Conservation (phyloP, 2,113 vertebrate genomes). For the Mesembrinibis cayennensis region DNA sequence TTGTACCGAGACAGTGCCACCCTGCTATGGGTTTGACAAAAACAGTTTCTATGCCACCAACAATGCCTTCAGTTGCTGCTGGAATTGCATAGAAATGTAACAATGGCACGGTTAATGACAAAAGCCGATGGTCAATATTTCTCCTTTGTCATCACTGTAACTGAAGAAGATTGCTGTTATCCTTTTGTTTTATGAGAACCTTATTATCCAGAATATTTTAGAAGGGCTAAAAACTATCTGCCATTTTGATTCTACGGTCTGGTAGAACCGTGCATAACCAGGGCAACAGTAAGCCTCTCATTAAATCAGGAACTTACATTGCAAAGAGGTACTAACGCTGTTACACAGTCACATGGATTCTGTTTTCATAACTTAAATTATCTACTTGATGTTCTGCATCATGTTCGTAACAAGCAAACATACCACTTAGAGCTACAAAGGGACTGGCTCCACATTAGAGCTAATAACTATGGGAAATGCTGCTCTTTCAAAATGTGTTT, state of each 20-base stretch:
- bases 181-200: neutral
- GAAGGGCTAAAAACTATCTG: neutral
- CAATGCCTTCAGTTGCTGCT: slow-evolving; percentile 1
- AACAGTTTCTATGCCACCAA: slow-evolving; percentile 18
- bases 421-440: neutral
- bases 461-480: neutral
- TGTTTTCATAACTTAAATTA: neutral
- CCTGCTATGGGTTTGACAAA: slow-evolving; percentile 1
- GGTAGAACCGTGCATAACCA: neutral
- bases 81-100: neutral
- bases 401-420: neutral
- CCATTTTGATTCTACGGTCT: neutral
- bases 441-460: neutral
- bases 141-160: neutral
- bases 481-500: neutral
- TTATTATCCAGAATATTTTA: neutral
- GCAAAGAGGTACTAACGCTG: neutral
- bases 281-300: neutral
- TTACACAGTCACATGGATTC: neutral
- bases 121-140: neutral
- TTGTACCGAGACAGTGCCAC: slow-evolving; percentile 22
- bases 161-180: neutral
- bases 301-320: neutral
- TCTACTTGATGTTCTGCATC: neutral
- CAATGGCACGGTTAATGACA: neutral